These are phyloP conservation scores for Drosophila infuscata DNA, from an alignment of 2,888 invertebrate species.

Conservation along the genomic window DNA sequence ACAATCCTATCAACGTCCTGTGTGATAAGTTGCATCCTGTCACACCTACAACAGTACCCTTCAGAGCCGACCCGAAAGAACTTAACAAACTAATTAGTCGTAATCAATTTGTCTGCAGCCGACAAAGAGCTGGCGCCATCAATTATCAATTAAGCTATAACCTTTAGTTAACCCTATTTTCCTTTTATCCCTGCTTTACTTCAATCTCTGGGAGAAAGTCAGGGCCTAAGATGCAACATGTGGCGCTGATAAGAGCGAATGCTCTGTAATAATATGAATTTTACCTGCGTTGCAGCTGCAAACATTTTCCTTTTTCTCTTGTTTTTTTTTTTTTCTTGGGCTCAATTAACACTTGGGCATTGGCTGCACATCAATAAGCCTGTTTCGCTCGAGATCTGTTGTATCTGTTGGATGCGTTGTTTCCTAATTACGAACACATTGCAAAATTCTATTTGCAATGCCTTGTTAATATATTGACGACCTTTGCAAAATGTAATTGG, in stretches of 20 bases:
- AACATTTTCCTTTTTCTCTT: conserved; percentile 5
- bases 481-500: conserved; percentile 70
- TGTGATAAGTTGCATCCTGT: conserved; percentile 32
- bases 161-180: conserved; percentile 31
- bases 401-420: conserved; percentile 51
- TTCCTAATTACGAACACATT: conserved; percentile 74
- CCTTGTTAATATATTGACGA: conserved; percentile 63
- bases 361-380: conserved; percentile 25
- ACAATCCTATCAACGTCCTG: conserved; percentile 15
- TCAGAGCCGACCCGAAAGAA: conserved; percentile 13
- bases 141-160: conserved; percentile 57
- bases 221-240: conserved; percentile 41
- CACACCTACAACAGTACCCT: conserved; percentile 29
- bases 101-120: conserved; percentile 66
- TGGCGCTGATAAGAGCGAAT: conserved; percentile 37
- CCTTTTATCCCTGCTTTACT: conserved; percentile 13
- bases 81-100: conserved; percentile 58
- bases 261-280: conserved; percentile 9
- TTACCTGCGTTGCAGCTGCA: conserved; percentile 55
- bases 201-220: conserved; percentile 49
- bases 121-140: conserved; percentile 62
- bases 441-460: conserved; percentile 70
- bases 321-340: conserved; percentile 14
- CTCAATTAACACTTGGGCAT: conserved; percentile 55
- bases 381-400: conserved; percentile 4